phyloP scores from a whole-genome alignment of 2,113 vertebrate genomes.

The Eonycteris spelaea region DNA sequence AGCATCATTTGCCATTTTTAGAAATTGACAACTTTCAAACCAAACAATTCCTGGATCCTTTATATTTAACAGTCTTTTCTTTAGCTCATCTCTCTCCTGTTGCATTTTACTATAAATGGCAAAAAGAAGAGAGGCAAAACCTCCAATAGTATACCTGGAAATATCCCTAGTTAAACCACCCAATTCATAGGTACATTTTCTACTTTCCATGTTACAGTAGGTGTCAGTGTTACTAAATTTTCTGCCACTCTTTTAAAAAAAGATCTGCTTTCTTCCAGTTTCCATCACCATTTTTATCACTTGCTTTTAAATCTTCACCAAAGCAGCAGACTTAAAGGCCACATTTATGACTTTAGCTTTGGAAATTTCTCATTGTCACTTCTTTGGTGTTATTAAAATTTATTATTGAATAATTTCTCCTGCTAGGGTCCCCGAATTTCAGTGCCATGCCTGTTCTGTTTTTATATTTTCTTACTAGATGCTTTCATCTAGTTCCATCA shows the following conservation, averaged over 20 bases:
- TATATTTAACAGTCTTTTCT: conserved; percentile 8
- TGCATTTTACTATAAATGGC: conserved; percentile 17
- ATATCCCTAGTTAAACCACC: background rate
- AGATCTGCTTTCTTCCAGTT: background rate
- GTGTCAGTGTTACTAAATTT: background rate
- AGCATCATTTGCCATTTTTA: background rate
- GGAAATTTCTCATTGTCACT: background rate
- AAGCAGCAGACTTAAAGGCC: background rate
- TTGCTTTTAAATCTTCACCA: background rate
- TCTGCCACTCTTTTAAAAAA: background rate
- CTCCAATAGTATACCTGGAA: background rate
- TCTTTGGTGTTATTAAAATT: background rate
- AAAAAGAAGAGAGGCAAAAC: background rate
- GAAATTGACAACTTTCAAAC: background rate
- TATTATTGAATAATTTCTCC: background rate
- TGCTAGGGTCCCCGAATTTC: background rate
- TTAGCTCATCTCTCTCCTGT: background rate
- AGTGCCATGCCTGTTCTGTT: background rate
- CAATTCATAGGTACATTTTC: background rate
- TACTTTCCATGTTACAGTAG: background rate
- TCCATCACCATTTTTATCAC: background rate
- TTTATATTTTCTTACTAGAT: background rate
- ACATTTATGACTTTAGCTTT: background rate
- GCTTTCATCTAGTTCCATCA: background rate
- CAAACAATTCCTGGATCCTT: background rate